Evolutionary conservation across 1,140 invertebrate species (phyloP), one percentile per base, ranked within the genome.

Genomic region (Ephestia elutella): DNA sequence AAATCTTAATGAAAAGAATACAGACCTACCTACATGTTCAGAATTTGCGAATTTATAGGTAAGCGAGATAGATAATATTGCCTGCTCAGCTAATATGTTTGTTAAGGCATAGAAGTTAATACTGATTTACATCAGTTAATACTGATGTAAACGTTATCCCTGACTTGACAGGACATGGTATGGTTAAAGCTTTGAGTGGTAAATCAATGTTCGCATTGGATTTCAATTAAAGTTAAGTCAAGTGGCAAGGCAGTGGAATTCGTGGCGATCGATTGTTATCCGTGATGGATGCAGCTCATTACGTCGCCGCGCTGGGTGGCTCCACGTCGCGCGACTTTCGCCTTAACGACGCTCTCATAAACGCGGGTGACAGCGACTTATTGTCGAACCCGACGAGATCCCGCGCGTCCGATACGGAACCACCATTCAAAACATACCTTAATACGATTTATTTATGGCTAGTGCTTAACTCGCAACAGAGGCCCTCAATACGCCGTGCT

Each of bases 381-480:
- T 82, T 81, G 77, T 83, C 70, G 69, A 68, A 67, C 66, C 20
- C 71, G 71, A 66, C 68, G 65, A 69, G 60, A 71, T 80, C 73
- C 65, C 60, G 65, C 66, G 54, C 68, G 54, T 54, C 59, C 62
- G 82, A 82, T 82, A 81, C 65, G 62, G 65, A 69, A 70, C 73
- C 59, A 72, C 64, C 61, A 70, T 71, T 78, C 69, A 71, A 78
- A 78, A 82, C 73, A 73, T 73, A 75, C 75, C 75, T 75, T 81
- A 80, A 81, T 84, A 81, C 80, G 75, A 82, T 80, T 82, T 87
- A 87, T 87, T 84, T 84, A 87, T 84, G 73, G 62, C 69, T 66
- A 75, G 66, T 65, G 68, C 75, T 76, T 70, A 71, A 65, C 70
- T 70, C 68, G 60, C 69, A 65, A 59, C 59, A 9, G 59, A 66